These are phyloP conservation scores for Cochlearius cochlearius DNA, from an alignment of 2,113 vertebrate genomes.

Conservation along the genomic window DNA sequence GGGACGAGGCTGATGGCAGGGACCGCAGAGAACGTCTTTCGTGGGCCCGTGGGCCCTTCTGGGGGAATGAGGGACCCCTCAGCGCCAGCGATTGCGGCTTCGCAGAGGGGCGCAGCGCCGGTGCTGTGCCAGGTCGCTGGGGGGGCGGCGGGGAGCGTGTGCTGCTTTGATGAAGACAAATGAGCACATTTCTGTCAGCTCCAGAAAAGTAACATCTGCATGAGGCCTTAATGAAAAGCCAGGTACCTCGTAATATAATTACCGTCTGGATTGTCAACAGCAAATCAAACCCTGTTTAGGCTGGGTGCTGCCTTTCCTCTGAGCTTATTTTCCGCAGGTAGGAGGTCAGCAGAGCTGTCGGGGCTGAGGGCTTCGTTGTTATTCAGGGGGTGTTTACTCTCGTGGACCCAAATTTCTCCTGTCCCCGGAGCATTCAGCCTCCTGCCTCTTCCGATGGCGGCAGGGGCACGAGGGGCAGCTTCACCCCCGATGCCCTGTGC, in stretches of 20 bases:
- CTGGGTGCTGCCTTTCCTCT: not conserved
- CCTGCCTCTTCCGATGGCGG: not conserved
- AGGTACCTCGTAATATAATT: not conserved
- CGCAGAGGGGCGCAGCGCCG: rapidly evolving
- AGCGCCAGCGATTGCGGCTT: rapidly evolving
- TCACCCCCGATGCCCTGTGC: not conserved
- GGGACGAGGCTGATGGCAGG: not conserved
- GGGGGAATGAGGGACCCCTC: not conserved
- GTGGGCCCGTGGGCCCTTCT: not conserved
- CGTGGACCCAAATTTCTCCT: not conserved
- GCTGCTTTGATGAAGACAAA: not conserved
- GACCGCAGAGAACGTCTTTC: not conserved
- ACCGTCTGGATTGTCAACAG: not conserved
- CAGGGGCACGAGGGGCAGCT: not conserved
- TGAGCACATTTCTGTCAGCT: not conserved
- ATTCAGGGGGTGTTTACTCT: not conserved
- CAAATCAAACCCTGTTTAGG: not conserved
- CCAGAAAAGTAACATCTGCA: not conserved
- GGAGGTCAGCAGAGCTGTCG: not conserved
- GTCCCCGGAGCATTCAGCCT: not conserved
- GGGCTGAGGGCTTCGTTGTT: not conserved
- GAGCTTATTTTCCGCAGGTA: not conserved
- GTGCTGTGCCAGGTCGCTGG: not conserved
- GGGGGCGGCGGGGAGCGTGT: not conserved
- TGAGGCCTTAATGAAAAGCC: not conserved